Evolutionary conservation across 2,797 vertebrate species (phyloP).

Genomic region (Periophthalmus magnuspinnatus): DNA sequence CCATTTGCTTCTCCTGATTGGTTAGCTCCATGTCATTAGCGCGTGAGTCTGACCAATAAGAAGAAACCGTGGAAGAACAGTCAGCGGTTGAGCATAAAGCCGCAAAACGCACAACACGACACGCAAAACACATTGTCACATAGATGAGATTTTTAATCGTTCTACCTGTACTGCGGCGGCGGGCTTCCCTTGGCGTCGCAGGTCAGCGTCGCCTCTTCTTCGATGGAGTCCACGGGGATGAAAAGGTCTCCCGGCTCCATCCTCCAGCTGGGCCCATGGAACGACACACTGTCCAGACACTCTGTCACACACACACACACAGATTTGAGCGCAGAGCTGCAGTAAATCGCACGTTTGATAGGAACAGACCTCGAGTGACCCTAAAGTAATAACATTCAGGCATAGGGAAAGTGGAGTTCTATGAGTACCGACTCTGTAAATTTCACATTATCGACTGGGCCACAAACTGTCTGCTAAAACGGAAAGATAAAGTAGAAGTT

Average conservation of each 20-base stretch:
- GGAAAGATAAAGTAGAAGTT: background rate
- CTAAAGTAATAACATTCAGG: constrained; percentile 11
- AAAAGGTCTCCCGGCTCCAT: constrained; percentile 82
- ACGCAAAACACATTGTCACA: too few relatives aligned
- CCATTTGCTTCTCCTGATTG: too few relatives aligned
- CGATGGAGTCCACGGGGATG: constrained; percentile 76
- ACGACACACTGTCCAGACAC: constrained; percentile 75
- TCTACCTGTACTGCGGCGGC: constrained; percentile 77
- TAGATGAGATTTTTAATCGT: background rate
- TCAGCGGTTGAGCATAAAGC: too few relatives aligned
- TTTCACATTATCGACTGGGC: constrained; percentile 1
- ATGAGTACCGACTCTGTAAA: background rate
- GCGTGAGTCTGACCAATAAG: too few relatives aligned
- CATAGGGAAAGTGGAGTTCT: background rate
- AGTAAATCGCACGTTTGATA: constrained; percentile 18
- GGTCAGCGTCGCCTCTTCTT: constrained; percentile 79
- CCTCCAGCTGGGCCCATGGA: constrained; percentile 78
- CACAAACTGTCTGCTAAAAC: background rate
- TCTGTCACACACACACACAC: constrained; percentile 60
- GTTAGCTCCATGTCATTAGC: too few relatives aligned
- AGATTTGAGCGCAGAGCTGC: constrained; percentile 9
- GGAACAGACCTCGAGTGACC: background rate
- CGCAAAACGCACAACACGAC: too few relatives aligned
- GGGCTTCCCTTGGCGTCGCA: constrained; percentile 79
- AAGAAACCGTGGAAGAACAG: too few relatives aligned